These are phyloP conservation scores for Papilio protenor DNA, from an alignment of 2,888 invertebrate genomes.

Conservation along the genomic window DNA sequence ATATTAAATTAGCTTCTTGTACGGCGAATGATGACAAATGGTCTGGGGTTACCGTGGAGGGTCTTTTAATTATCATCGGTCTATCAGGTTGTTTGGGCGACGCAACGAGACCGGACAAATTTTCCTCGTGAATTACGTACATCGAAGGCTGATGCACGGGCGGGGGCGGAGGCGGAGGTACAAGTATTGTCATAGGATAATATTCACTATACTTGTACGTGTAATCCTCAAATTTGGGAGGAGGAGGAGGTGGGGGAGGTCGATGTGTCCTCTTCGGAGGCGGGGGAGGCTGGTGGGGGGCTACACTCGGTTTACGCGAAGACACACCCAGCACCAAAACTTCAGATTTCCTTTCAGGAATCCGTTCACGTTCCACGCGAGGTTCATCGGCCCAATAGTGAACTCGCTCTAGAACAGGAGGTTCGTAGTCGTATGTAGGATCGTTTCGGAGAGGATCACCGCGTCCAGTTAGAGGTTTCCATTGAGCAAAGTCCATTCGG, in stretches of 20 bases:
- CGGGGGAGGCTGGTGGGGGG: conserved; percentile 73
- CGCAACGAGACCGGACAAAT: conserved; percentile 53
- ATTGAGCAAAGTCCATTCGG: conserved; percentile 92
- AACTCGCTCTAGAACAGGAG: conserved; percentile 90
- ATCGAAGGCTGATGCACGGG: conserved; percentile 71
- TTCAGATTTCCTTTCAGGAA: conserved; percentile 86
- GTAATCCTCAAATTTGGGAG: conserved; percentile 79
- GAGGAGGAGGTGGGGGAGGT: conserved; percentile 61
- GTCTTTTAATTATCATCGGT: conserved; percentile 51
- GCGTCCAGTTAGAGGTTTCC: conserved; percentile 91
- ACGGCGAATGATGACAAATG: conserved; percentile 78
- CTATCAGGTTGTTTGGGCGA: conserved; percentile 57
- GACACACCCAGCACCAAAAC: conserved; percentile 88
- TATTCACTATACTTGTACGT: conserved; percentile 81
- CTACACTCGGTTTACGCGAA: conserved; percentile 86
- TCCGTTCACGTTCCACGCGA: conserved; percentile 81
- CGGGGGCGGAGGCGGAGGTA: conserved; percentile 87
- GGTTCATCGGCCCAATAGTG: conserved; percentile 91
- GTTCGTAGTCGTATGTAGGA: conserved; percentile 93
- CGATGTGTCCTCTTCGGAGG: conserved; percentile 59
- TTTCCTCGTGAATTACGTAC: conserved; percentile 65
- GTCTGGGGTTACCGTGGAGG: conserved; percentile 58
- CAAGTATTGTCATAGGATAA: conserved; percentile 87
- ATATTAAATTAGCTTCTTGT: conserved; percentile 86
- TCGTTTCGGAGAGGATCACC: conserved; percentile 93